These are phyloP conservation scores for Loxodonta africana DNA, from an alignment of 2,113 vertebrate species.

Conservation along the genomic window DNA sequence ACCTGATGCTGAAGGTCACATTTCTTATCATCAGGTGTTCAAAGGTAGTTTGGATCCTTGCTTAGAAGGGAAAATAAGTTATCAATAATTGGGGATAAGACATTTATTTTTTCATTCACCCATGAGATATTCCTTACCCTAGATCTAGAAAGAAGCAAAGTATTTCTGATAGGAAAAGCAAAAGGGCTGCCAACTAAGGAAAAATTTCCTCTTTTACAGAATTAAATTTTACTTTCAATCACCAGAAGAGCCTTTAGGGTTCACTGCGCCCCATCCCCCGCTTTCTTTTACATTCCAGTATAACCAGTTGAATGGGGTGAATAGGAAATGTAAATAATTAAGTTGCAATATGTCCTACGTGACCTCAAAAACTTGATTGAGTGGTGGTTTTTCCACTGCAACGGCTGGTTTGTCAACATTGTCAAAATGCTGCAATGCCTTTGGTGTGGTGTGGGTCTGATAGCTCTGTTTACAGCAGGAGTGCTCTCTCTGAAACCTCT, in stretches of 20 bases:
- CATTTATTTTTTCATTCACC: not conserved
- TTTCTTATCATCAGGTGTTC: slow-evolving; percentile 1
- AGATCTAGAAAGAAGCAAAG: not conserved
- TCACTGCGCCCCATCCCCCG: not conserved
- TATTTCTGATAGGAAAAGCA: not conserved
- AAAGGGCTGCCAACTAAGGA: not conserved
- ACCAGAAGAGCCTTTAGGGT: not conserved
- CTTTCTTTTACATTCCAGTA: not conserved
- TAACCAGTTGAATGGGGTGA: not conserved
- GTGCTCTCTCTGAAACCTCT: not conserved
- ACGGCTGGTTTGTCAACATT: too few species aligned
- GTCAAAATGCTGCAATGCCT: not conserved
- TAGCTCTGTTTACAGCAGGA: not conserved
- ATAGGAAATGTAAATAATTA: not conserved
- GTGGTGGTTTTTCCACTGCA: not conserved
- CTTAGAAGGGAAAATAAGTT: slow-evolving; percentile 30
- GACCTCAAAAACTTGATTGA: not conserved
- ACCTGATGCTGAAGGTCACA: not conserved
- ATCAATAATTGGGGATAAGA: not conserved
- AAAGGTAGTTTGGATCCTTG: slow-evolving; percentile 31
- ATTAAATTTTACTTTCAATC: slow-evolving; percentile 49
- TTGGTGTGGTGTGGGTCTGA: accelerated
- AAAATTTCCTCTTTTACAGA: slow-evolving; percentile 25
- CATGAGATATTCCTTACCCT: not conserved
- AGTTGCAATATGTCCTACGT: not conserved